Percentiles rank a stretch among this genome's conserved stretches.
These are phyloP conservation scores for Sandelia bainsii DNA, from an alignment of 2,797 vertebrate genomes.

Conservation along the genomic window DNA sequence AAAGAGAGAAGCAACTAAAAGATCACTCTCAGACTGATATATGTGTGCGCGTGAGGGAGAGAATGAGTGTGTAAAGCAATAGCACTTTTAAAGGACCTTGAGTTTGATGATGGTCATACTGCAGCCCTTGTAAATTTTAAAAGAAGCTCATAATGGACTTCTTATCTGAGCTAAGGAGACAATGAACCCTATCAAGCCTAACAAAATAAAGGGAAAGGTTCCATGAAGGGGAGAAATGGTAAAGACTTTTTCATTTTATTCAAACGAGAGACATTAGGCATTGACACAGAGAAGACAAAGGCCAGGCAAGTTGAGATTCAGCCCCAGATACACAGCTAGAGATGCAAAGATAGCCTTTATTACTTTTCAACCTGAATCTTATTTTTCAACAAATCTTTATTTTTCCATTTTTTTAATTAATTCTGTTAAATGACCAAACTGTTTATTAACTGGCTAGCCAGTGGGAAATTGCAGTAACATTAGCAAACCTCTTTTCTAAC, in stretches of 20 bases:
- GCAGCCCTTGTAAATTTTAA: conserved; percentile 61
- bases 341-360: background rate
- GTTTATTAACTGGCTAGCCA: background rate
- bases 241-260: conserved; percentile 33
- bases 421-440: background rate
- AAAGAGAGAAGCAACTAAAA: conserved; percentile 51
- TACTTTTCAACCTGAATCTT: background rate
- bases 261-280: conserved; percentile 36
- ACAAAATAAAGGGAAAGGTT: conserved; percentile 46
- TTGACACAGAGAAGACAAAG: background rate
- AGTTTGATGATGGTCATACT: conserved; percentile 63
- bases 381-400: background rate
- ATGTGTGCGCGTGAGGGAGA: conserved; percentile 16
- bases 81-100: conserved; percentile 66
- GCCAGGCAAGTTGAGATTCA: background rate
- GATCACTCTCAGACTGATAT: conserved; percentile 47
- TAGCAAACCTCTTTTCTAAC: background rate
- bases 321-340: background rate
- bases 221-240: conserved; percentile 38
- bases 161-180: conserved; percentile 68
- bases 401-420: background rate
- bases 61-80: conserved; percentile 17
- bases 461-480: background rate
- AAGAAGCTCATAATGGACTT: conserved; percentile 66
- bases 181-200: conserved; percentile 50